These are phyloP conservation scores for Halictus rubicundus DNA, from an alignment of 1,140 invertebrate species.

Conservation along the genomic window DNA sequence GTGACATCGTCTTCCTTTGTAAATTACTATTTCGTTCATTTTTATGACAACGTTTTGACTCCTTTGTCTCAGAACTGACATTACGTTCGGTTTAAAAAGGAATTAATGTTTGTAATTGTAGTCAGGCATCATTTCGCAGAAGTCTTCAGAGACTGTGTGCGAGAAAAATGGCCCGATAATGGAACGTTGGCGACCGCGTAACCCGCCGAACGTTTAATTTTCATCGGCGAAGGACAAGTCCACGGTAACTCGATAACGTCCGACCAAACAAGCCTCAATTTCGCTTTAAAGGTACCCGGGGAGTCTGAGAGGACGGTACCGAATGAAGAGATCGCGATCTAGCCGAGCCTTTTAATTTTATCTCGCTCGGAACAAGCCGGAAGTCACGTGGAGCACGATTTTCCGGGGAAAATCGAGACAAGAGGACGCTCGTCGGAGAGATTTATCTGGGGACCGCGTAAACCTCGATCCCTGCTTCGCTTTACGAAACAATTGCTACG, in stretches of 20 bases:
- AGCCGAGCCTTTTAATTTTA: slow-evolving; percentile 17
- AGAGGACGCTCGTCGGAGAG: not conserved
- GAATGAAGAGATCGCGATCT: slow-evolving; percentile 15
- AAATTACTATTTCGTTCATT: too few species aligned
- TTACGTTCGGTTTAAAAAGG: too few species aligned
- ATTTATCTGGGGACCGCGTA: slow-evolving; percentile 26
- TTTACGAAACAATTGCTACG: slow-evolving; percentile 24
- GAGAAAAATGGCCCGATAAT: not conserved
- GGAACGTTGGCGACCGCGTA: not conserved
- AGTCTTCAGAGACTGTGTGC: not conserved
- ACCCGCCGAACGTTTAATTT: not conserved
- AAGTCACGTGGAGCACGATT: not conserved
- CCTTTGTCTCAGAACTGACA: too few species aligned
- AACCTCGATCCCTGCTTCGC: slow-evolving; percentile 23
- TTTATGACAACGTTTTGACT: too few species aligned
- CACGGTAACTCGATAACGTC: not conserved
- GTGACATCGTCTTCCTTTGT: too few species aligned
- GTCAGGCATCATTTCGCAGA: too few species aligned
- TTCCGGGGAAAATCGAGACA: not conserved
- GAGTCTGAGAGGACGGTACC: not conserved
- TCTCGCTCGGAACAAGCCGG: not conserved
- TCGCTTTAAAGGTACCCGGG: not conserved
- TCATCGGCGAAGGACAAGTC: not conserved
- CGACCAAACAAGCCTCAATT: not conserved
- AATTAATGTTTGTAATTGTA: too few species aligned